A percentile compares a stretch with the other conserved stretches of the same genome.
Conservation (phyloP, 2,888 invertebrate genomes). For the Campaea margaritaria region DNA sequence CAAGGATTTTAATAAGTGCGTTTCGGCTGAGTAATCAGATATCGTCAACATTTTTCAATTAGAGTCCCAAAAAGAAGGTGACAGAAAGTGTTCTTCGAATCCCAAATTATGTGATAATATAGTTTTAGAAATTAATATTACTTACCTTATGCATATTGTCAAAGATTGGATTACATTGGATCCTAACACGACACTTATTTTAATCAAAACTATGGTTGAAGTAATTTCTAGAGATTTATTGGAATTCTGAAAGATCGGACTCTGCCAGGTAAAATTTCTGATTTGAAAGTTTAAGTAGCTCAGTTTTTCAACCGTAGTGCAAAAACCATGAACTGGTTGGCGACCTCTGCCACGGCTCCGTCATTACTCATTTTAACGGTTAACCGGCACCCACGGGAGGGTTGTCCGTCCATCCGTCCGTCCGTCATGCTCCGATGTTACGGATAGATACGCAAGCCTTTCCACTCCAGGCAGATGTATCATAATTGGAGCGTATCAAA, state of each 20-base stretch:
- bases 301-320: too few species aligned
- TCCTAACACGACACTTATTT: too few species aligned
- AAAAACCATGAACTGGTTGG: conserved; percentile 46
- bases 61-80: too few species aligned
- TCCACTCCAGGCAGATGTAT: conserved; percentile 78
- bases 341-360: conserved; percentile 54
- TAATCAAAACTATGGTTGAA: too few species aligned
- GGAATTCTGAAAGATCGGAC: not conserved
- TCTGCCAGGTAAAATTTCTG: too few species aligned
- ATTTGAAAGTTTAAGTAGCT: too few species aligned
- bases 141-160: too few species aligned
- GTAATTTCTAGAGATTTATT: too few species aligned
- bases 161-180: too few species aligned
- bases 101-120: too few species aligned
- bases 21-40: conserved; percentile 61
- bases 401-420: conserved; percentile 62
- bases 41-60: conserved; percentile 48
- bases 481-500: conserved; percentile 83
- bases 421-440: conserved; percentile 55
- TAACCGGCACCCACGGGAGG: conserved; percentile 73
- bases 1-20: conserved; percentile 77
- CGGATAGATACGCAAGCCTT: conserved; percentile 60
- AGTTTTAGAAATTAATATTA: too few species aligned
- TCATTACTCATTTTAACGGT: conserved; percentile 84
- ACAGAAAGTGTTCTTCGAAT: too few species aligned